Base-by-base conservation (phyloP, 1,140 invertebrate species). In the Centruroides sculpturatus region DNA sequence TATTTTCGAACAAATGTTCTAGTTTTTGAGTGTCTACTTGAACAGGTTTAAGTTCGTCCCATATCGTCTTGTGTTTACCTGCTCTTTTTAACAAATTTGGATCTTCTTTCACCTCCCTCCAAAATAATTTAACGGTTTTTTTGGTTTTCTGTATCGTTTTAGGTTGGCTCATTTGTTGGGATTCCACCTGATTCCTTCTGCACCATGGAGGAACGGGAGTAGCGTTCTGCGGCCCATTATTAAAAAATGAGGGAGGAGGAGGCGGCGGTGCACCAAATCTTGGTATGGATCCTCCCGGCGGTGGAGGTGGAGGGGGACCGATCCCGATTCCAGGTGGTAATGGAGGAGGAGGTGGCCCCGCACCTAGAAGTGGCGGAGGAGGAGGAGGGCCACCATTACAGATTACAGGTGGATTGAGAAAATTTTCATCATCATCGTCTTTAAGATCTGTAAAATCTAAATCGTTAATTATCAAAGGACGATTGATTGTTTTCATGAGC, bases 71-170 rank as follows among this genome's bases (percentile, higher is more conserved):
- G 64, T 77, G 79, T 62, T 82, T 71, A 63, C 82, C 81, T 63
- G 79, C 72, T 3, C 70, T 71, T 5, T 84, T 80, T 48, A 85
- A 75, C 11, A 86, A 83, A 13, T 85, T 80, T 23, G 83, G 82
- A 72, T 92, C 89, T 64, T 94, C 89, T 63, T 76, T 73, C 4
- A 81, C 75, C 76, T 98, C 92, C 72, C 89, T 89, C 96, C 96
- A 99, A 74, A 99, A 98, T n/a, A 99, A 77, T 77, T 97, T 97
- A 5, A 98, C 86, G n/a, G 95, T 98, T 74, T 98, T 98, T 73
- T 96, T 97, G 68, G 83, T 92, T 72, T 96, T 96, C 70, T 86
- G 87, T 13, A 71, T 60, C 36, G 35, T 60, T 57, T 67, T 66
- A 47, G 7, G 35, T 36, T 56, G 53, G 13, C 41, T 34, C 41